Evolutionary conservation across 2,888 invertebrate species (phyloP), one percentile per base, ranked within the genome.

Genomic region (Drosophila multiciliata): DNA sequence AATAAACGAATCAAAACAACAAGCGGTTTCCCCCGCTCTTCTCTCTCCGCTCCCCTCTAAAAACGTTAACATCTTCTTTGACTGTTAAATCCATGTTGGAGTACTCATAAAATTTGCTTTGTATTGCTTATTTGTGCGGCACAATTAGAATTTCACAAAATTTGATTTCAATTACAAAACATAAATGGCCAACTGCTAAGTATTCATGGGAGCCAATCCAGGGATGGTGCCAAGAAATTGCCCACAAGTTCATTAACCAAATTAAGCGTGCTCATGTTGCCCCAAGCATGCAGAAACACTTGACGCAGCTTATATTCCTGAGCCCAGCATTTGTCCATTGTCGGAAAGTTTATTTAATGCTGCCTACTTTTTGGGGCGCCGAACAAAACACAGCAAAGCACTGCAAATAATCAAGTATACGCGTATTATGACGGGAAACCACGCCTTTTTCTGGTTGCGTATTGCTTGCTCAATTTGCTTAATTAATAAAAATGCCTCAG

Each of bases 401-500:
- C 61, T 73, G 48, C 60, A 70, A 77, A 75, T 84, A 89, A 89
- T 82, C 87, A 89, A 87, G 87, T 83, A 83, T 80, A 73, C 73
- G 74, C 67, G 55, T 57, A 50, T 66, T 26, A 61, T 76, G 63
- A 52, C 53, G 73, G 20, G 1, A 0, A 0, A 7, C 35, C 40
- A 48, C 53, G 70, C 36, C 49, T 38, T 59, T 50, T 20, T 45
- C 32, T 20, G 38, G 23, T 36, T 42, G 1, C 35, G 40, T 61
- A 32, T 45, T 65, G 72, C 69, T 58, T 38, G 66, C 73, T 73
- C 87, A 82, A 89, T 87, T 86, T 89, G 66, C 76, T 87, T 87
- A 87, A 87, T 87, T 89, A 87, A 89, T 87, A 89, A 83, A 79
- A 89, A 87, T 75, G 75, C 32, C 74, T 67, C 73, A 76, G 74